These are phyloP conservation scores for Anniella stebbinsi DNA, from an alignment of 2,797 vertebrate species.

Conservation along the genomic window DNA sequence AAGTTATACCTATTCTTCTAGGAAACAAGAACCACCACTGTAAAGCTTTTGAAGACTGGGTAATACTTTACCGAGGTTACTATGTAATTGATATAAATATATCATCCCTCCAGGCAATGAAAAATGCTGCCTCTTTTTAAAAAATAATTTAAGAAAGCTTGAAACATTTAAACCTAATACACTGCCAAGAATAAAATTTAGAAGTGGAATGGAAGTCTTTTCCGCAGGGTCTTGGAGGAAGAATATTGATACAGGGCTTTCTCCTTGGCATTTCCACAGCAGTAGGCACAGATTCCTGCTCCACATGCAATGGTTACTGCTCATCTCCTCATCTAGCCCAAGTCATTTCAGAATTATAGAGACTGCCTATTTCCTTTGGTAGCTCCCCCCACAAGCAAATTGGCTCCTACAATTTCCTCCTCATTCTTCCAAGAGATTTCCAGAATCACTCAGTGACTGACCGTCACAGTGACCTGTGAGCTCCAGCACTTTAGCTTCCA, in stretches of 20 bases:
- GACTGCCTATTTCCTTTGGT: not conserved
- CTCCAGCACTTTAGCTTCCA: not conserved
- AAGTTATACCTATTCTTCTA: slow-evolving; percentile 50
- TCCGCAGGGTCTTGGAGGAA: not conserved
- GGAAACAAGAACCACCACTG: slow-evolving; percentile 54
- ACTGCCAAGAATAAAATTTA: slow-evolving; percentile 30
- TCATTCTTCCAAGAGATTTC: not conserved
- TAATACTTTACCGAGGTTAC: slow-evolving; percentile 41
- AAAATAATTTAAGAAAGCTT: slow-evolving; percentile 1
- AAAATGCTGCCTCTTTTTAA: not conserved
- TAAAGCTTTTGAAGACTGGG: slow-evolving; percentile 46
- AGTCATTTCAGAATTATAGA: too few species aligned
- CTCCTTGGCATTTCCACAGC: not conserved
- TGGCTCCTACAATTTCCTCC: not conserved
- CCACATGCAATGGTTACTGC: not conserved
- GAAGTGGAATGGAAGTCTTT: not conserved
- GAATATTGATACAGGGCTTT: not conserved
- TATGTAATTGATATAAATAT: slow-evolving; percentile 24
- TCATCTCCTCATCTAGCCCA: not conserved
- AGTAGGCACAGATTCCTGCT: not conserved
- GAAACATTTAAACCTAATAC: slow-evolving; percentile 34
- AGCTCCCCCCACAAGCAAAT: too few species aligned
- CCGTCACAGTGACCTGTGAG: not conserved
- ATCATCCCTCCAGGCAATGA: not conserved
- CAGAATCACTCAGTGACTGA: not conserved